These are phyloP conservation scores for Trissoscelio sp. DNA, from an alignment of 2,888 invertebrate genomes.

Conservation along the genomic window DNA sequence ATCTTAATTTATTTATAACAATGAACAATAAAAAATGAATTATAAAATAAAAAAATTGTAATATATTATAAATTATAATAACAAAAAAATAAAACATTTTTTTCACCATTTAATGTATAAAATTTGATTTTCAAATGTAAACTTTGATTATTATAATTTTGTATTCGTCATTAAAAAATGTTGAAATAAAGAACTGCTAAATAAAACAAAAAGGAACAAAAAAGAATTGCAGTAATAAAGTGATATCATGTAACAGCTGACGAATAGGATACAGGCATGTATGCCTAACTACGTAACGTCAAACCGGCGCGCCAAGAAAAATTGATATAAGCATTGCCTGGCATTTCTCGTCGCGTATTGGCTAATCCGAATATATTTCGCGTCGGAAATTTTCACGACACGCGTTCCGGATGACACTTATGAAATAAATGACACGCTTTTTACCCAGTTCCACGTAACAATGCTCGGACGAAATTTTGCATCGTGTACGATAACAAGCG, in stretches of 20 bases:
- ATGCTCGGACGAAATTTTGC: neutral
- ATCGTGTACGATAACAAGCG: neutral
- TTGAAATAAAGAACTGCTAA: too few species aligned
- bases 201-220: too few species aligned
- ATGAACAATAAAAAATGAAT: too few species aligned
- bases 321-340: conserved; percentile 34
- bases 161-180: too few species aligned
- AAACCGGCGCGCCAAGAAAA: conserved; percentile 27
- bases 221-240: too few species aligned
- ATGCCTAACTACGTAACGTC: conserved; percentile 9
- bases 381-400: conserved; percentile 22
- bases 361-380: conserved; percentile 33
- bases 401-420: conserved; percentile 23
- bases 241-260: conserved; percentile 43
- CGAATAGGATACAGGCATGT: conserved; percentile 9
- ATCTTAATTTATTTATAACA: too few species aligned
- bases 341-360: conserved; percentile 19
- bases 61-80: too few species aligned
- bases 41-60: too few species aligned
- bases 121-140: too few species aligned
- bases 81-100: too few species aligned
- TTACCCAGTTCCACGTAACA: neutral
- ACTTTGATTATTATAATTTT: too few species aligned
- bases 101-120: too few species aligned
- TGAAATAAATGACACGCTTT: conserved; percentile 32